Evolutionary conservation across 1,140 invertebrate species (phyloP).

Genomic region (Drosophila virilis): DNA sequence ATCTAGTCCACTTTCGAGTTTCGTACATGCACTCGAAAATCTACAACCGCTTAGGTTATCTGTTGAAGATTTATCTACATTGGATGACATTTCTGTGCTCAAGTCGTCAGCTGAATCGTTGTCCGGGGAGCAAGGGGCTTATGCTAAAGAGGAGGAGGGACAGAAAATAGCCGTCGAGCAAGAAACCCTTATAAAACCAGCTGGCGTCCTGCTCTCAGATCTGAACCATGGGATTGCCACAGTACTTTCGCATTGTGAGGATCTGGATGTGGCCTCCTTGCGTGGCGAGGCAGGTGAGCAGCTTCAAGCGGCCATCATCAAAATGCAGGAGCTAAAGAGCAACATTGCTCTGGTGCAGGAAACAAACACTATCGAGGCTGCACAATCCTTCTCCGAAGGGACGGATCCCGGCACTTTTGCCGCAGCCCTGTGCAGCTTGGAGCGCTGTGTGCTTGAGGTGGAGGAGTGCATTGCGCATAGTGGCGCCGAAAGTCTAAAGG

Average conservation of each 20-base stretch:
- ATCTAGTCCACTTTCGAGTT: conserved; percentile 50
- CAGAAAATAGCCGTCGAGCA: not conserved
- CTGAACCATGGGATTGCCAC: conserved; percentile 69
- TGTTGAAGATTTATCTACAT: conserved; percentile 82
- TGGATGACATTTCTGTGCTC: conserved; percentile 86
- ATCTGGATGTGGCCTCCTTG: conserved; percentile 56
- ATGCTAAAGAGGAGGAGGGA: not conserved
- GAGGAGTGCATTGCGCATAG: conserved; percentile 71
- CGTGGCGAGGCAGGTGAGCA: conserved; percentile 42
- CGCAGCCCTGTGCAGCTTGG: conserved; percentile 69
- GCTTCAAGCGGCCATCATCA: conserved; percentile 69
- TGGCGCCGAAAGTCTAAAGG: conserved; percentile 54
- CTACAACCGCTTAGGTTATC: conserved; percentile 50
- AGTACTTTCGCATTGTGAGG: conserved; percentile 64
- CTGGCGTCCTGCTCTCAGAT: conserved; percentile 54
- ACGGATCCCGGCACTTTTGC: conserved; percentile 69
- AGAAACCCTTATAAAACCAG: conserved; percentile 21
- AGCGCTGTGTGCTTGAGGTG: conserved; percentile 71
- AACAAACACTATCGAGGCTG: conserved; percentile 44
- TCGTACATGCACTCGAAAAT: conserved; percentile 56
- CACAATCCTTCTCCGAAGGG: conserved; percentile 54
- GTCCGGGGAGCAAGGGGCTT: conserved; percentile 49
- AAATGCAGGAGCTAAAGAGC: conserved; percentile 65
- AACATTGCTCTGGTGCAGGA: conserved; percentile 67
- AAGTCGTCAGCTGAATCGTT: conserved; percentile 85